Percentiles rank a stretch among this genome's conserved stretches.
These are phyloP conservation scores for Hyperoodon ampullatus DNA, from an alignment of 2,113 vertebrate species.

Conservation along the genomic window DNA sequence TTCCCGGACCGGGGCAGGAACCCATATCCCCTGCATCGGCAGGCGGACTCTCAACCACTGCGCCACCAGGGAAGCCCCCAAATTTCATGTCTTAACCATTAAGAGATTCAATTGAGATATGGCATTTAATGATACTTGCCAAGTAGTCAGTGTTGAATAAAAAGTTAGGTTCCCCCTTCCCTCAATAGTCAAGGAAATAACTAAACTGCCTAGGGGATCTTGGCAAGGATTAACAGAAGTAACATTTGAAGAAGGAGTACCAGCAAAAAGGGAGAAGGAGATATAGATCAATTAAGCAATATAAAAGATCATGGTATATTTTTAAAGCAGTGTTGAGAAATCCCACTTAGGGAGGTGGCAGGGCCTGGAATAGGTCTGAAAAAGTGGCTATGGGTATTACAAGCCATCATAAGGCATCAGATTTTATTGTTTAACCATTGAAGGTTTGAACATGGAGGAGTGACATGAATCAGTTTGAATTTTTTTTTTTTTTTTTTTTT, in stretches of 20 bases:
- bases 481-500: too few species aligned
- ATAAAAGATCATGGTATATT: conserved; percentile 27
- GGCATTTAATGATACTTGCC: conserved; percentile 5
- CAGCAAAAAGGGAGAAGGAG: background rate
- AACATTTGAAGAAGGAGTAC: background rate
- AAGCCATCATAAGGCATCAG: background rate
- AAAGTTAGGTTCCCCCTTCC: background rate
- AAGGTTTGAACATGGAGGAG: background rate
- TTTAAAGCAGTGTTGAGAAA: conserved; percentile 30
- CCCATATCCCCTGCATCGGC: too few species aligned
- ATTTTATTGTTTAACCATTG: background rate
- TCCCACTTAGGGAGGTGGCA: background rate
- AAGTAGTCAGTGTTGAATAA: background rate
- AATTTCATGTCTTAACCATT: background rate
- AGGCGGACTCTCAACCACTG: too few species aligned
- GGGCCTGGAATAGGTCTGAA: background rate
- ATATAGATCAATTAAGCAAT: background rate
- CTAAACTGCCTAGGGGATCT: background rate
- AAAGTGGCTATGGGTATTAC: background rate
- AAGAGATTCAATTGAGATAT: background rate
- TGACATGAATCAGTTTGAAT: background rate
- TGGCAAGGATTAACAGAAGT: background rate
- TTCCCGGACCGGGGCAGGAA: too few species aligned
- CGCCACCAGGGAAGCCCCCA: too few species aligned
- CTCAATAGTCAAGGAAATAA: background rate